phyloP scores from a whole-genome alignment of 1,140 invertebrate species.

The Sitodiplosis mosellana region DNA sequence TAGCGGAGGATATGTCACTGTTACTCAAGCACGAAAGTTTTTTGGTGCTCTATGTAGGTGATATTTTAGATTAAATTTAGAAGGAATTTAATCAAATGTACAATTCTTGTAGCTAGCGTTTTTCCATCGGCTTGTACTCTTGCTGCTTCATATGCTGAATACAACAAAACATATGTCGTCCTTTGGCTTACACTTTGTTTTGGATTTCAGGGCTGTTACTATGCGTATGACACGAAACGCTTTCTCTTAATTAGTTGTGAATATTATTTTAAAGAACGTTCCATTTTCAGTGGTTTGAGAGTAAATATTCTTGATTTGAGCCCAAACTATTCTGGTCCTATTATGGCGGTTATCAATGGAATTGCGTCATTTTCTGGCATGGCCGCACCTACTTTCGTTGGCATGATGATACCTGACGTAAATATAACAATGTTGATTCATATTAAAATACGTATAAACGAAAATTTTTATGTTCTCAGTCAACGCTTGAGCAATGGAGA shows the following conservation, averaged over 20 bases:
- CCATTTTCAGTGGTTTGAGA: slow-evolving; percentile 55
- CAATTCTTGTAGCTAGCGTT: slow-evolving; percentile 34
- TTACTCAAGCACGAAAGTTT: slow-evolving; percentile 44
- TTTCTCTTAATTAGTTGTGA: too few species aligned
- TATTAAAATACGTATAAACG: too few species aligned
- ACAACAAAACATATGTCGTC: slow-evolving; percentile 40
- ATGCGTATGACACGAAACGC: too few species aligned
- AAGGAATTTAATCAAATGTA: not conserved
- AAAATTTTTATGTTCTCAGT: too few species aligned
- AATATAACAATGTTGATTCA: too few species aligned
- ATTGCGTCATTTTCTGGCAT: slow-evolving; percentile 42
- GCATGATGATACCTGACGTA: slow-evolving; percentile 52
- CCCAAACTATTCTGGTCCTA: slow-evolving; percentile 60
- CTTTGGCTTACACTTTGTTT: slow-evolving; percentile 48
- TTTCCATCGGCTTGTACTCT: slow-evolving; percentile 60
- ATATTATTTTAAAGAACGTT: too few species aligned
- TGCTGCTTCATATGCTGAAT: slow-evolving; percentile 61
- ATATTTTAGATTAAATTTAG: not conserved
- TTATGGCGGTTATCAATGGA: slow-evolving; percentile 52
- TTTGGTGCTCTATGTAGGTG: slow-evolving; percentile 47
- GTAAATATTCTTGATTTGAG: slow-evolving; percentile 67
- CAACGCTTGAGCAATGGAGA: too few species aligned
- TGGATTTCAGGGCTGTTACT: slow-evolving; percentile 56
- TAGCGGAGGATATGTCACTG: slow-evolving; percentile 31
- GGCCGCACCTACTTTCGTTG: slow-evolving; percentile 56